A percentile compares a stretch with the other conserved stretches of the same genome.
phyloP scores from a whole-genome alignment of 2,797 vertebrate species.

The Sebastes jordani region DNA sequence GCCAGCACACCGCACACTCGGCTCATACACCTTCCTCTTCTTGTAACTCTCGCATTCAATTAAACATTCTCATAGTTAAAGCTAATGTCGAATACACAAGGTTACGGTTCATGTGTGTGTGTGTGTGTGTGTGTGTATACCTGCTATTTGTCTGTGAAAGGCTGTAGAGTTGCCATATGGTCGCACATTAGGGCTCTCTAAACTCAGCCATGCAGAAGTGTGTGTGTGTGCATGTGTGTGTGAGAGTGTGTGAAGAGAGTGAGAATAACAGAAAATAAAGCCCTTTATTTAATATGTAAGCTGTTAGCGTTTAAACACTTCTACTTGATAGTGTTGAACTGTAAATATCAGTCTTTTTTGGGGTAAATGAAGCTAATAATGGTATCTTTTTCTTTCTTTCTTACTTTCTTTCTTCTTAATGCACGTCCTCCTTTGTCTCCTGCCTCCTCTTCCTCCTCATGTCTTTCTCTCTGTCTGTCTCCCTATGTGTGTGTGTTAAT shows the following conservation, averaged over 20 bases:
- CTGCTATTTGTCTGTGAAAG: constrained; percentile 49
- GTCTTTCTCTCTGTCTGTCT: constrained; percentile 8
- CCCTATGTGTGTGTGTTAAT: constrained; percentile 43
- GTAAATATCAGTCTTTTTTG: constrained; percentile 17
- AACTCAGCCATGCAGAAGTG: constrained; percentile 51
- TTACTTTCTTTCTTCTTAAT: neutral
- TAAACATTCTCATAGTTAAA: constrained; percentile 10
- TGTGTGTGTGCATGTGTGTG: constrained; percentile 10
- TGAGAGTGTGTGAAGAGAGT: neutral
- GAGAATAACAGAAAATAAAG: constrained; percentile 6
- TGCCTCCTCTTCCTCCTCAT: neutral
- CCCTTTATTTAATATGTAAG: constrained; percentile 1
- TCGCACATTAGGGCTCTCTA: constrained; percentile 57
- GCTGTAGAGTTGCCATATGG: constrained; percentile 65
- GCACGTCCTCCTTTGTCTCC: neutral
- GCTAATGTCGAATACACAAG: constrained; percentile 10
- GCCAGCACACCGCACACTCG: constrained; percentile 1
- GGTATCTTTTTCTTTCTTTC: neutral
- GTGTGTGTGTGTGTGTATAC: constrained; percentile 7
- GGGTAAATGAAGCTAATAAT: constrained; percentile 8
- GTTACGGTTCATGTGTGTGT: constrained; percentile 16
- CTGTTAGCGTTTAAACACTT: constrained; percentile 30
- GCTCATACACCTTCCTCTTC: neutral
- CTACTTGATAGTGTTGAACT: neutral
- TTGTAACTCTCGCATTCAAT: neutral